Conservation (phyloP, 2,888 invertebrate species). For the Cosmorhoe ocellata region DNA sequence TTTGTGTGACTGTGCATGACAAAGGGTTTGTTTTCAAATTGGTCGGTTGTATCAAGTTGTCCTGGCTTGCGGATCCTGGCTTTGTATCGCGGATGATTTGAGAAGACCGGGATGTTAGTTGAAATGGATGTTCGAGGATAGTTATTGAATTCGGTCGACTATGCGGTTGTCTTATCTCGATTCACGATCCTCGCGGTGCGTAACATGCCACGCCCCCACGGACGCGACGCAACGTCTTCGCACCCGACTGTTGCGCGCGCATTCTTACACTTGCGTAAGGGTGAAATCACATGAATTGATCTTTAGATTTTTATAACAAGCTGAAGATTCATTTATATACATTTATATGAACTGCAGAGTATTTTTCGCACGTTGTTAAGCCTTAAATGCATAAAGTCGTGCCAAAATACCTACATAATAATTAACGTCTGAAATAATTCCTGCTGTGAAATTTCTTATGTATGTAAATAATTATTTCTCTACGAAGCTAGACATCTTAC, state of each 20-base stretch:
- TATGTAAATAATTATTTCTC: no score
- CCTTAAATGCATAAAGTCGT: no score
- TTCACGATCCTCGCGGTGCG: conserved; percentile 56
- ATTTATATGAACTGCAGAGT: no score
- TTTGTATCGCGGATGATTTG: conserved; percentile 11
- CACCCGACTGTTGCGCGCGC: conserved; percentile 72
- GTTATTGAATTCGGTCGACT: conserved; percentile 43
- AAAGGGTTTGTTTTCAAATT: conserved; percentile 27
- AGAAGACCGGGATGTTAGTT: conserved; percentile 11
- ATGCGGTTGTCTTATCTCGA: conserved; percentile 55
- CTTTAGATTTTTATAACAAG: conserved; percentile 9
- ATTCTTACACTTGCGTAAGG: conserved; percentile 60
- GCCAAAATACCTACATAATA: no score
- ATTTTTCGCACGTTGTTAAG: no score
- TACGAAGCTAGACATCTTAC: no score
- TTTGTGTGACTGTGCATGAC: background rate
- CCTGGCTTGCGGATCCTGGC: no score
- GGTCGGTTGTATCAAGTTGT: conserved; percentile 26
- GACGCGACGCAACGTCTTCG: conserved; percentile 51
- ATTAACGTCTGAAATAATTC: no score
- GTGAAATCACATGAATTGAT: conserved; percentile 53
- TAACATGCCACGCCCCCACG: conserved; percentile 71
- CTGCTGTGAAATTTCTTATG: no score
- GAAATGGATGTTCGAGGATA: conserved; percentile 9
- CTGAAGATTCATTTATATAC: no score